These are phyloP conservation scores for Marmota monax DNA, from an alignment of 2,113 vertebrate species.

Conservation along the genomic window DNA sequence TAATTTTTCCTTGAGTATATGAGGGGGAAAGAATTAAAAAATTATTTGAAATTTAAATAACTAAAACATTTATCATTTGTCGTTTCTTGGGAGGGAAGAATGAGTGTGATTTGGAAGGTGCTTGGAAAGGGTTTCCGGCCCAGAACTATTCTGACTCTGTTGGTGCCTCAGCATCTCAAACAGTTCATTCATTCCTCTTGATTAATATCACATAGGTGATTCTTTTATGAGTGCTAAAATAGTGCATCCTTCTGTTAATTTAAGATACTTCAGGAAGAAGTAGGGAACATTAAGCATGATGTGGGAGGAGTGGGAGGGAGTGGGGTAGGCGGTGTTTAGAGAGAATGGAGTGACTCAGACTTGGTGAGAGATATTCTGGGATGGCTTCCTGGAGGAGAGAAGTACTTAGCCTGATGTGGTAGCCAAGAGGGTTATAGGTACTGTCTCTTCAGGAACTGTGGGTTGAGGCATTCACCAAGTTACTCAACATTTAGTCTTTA, in stretches of 20 bases:
- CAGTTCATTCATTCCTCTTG: constrained; percentile 43
- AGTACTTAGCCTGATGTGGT: neutral
- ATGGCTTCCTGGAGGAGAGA: constrained; percentile 70
- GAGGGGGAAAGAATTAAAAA: neutral
- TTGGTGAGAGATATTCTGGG: constrained; percentile 68
- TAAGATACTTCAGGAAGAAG: constrained; percentile 68
- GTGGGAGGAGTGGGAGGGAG: neutral
- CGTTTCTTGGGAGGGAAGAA: neutral
- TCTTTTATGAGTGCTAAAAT: constrained; percentile 54
- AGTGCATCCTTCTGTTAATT: constrained; percentile 62
- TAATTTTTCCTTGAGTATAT: neutral
- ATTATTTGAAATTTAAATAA: constrained; percentile 48
- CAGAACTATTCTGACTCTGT: neutral
- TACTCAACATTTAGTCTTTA: constrained; percentile 78
- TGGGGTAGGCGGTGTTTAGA: constrained; percentile 46
- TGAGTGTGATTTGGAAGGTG: constrained; percentile 53
- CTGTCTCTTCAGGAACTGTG: constrained; percentile 74
- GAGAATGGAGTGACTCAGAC: constrained; percentile 72
- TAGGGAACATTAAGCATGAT: constrained; percentile 37
- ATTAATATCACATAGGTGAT: constrained; percentile 37
- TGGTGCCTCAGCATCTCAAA: neutral
- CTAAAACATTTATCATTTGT: constrained; percentile 33
- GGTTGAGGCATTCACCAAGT: constrained; percentile 70
- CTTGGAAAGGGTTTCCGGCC: neutral
- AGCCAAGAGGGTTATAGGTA: constrained; percentile 48